Percentiles rank a stretch among this genome's conserved stretches.
Conservation (phyloP, 2,888 invertebrate genomes). For the Sinopyrophorus schimmeli region DNA sequence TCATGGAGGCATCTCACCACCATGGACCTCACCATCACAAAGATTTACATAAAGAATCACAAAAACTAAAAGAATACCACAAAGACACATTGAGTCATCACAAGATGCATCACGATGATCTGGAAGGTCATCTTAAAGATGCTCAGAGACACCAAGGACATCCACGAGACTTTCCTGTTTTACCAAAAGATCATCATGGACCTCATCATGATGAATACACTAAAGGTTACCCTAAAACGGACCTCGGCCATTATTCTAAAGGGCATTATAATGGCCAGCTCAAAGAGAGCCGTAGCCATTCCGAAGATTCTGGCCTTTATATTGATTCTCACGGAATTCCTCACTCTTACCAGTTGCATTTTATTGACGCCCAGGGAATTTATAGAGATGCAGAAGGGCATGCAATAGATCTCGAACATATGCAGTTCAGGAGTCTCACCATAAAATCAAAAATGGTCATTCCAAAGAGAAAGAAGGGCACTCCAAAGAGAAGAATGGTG, state of each 20-base stretch:
- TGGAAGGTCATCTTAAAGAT: conserved; percentile 41
- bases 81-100: conserved; percentile 38
- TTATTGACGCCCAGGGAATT: conserved; percentile 53
- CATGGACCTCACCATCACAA: conserved; percentile 57
- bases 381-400: conserved; percentile 52
- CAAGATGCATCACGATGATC: conserved; percentile 38
- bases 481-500: conserved; percentile 26
- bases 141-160: conserved; percentile 41
- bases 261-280: conserved; percentile 34
- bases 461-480: conserved; percentile 31
- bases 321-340: conserved; percentile 52
- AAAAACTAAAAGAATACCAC: conserved; percentile 41
- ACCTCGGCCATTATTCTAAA: conserved; percentile 40
- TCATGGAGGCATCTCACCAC: conserved; percentile 63
- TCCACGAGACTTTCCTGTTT: conserved; percentile 48
- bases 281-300: conserved; percentile 31
- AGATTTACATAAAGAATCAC: conserved; percentile 41
- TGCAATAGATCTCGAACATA: conserved; percentile 41
- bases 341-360: conserved; percentile 52
- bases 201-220: conserved; percentile 12
- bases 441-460: conserved; percentile 7
- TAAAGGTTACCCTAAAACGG: conserved; percentile 15
- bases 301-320: conserved; percentile 47
- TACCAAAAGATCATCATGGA: conserved; percentile 42
- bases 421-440: conserved; percentile 9